Evolutionary conservation across 2,113 vertebrate species (phyloP).

Genomic region (Brachypodius melanocephalos): DNA sequence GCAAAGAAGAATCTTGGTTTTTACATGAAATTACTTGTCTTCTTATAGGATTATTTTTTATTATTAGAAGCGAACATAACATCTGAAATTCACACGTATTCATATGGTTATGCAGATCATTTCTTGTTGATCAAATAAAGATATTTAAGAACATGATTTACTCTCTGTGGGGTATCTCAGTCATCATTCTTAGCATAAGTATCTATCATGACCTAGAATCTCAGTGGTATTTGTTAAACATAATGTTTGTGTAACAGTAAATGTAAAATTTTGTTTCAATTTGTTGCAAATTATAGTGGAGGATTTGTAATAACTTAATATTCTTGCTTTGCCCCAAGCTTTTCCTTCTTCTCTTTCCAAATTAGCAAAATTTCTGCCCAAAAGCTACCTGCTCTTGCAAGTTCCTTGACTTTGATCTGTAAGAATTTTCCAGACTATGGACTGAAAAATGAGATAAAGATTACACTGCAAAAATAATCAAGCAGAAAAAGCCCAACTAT

Average conservation of each 20-base stretch:
- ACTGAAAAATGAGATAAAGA: not conserved
- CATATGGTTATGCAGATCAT: not conserved
- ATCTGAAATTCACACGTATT: not conserved
- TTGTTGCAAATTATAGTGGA: not conserved
- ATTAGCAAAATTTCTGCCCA: not conserved
- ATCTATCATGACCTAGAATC: not conserved
- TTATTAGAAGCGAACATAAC: not conserved
- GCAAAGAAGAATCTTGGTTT: not conserved
- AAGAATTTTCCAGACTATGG: not conserved
- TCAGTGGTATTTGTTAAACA: not conserved
- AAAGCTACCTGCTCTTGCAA: not conserved
- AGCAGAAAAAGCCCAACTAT: not conserved
- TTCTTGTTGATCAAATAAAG: constrained; percentile 4
- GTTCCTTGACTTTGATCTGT: not conserved
- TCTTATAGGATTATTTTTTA: not conserved
- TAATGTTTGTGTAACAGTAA: not conserved
- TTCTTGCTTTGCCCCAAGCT: not conserved
- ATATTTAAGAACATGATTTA: constrained; percentile 4
- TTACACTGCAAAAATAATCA: not conserved
- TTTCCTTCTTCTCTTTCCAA: not conserved
- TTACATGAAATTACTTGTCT: not conserved
- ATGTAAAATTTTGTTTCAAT: not conserved
- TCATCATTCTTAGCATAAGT: not conserved
- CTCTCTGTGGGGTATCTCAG: not conserved
- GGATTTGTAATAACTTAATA: not conserved